phyloP scores from a whole-genome alignment of 2,113 vertebrate genomes.

The Callionymus lyra region DNA sequence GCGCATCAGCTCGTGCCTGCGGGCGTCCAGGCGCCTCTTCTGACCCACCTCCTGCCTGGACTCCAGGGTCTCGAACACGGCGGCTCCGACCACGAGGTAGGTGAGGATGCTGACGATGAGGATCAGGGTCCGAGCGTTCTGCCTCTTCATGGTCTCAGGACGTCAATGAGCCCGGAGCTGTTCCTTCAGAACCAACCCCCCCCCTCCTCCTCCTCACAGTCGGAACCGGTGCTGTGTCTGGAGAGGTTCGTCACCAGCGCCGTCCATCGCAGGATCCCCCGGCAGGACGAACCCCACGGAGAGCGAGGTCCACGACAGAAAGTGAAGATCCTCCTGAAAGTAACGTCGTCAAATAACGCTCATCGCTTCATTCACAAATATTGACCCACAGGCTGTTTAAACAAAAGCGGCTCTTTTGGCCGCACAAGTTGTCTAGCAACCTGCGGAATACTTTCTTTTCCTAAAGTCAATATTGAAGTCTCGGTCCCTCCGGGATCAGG shows the following conservation, averaged over 20 bases:
- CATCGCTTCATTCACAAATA: constrained; percentile 28
- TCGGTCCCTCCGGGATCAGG: not conserved
- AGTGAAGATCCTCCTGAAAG: not conserved
- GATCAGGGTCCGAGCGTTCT: constrained; percentile 87
- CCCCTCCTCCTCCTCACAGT: not conserved
- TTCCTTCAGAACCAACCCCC: constrained; percentile 80
- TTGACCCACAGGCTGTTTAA: constrained; percentile 48
- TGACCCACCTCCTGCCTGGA: constrained; percentile 83
- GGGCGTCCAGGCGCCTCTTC: constrained; percentile 72
- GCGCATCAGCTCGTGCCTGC: constrained; percentile 72
- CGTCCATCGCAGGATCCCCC: constrained; percentile 18
- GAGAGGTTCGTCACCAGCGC: constrained; percentile 55
- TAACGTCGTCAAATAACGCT: constrained; percentile 12
- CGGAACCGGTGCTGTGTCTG: constrained; percentile 40
- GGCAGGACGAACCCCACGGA: constrained; percentile 47
- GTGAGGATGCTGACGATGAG: constrained; percentile 94
- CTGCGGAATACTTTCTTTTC: constrained; percentile 25
- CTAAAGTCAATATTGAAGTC: constrained; percentile 3
- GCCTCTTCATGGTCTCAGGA: constrained; percentile 79
- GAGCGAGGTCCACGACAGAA: no score
- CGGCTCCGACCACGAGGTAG: constrained; percentile 92
- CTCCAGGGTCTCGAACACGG: constrained; percentile 91
- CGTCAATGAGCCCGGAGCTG: constrained; percentile 64
- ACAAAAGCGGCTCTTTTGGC: constrained; percentile 42
- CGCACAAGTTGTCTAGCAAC: constrained; percentile 68